Base-by-base conservation (phyloP, 2,888 invertebrate species). In the Aporophyla nigra region DNA sequence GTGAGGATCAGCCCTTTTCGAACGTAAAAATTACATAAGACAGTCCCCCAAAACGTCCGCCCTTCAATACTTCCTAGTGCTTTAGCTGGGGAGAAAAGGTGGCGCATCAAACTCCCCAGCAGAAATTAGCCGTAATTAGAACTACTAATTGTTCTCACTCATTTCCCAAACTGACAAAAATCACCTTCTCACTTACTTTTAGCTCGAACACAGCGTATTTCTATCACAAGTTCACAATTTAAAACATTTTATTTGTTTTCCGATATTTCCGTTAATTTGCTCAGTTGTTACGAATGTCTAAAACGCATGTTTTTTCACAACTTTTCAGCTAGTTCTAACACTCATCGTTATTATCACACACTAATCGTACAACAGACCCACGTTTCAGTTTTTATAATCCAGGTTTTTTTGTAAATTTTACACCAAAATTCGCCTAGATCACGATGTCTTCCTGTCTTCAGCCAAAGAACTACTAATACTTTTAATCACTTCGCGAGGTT, bases 381-480 rank as follows among this genome's bases (percentile, higher is more conserved):
- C 1, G 7, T 21, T 16, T 1, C 2, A 49, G 14, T 1, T 2
- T 16, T 0, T 33, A 10, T 66, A n/a, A 67, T 33, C 33, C 16
- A 66, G 0, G 10, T 16, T 27, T 33, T 33, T 46, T 46, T 46
- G 49, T 9, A 12, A 0, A 24, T n/a, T 33, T 51, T 5, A 7
- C 49, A 49, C 16, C 6, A n/a, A 46, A 46, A 40, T 56, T n/a
- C n/a, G 40, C 19, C 21, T 54, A 71, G 53, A 33, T 43, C 74
- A 43, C 53, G n/a, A 14, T 71, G 58, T 58, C 54, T 72, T 80
- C 67, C 62, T 46, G 53, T n/a, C 56, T 66, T 61, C 75, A 66
- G 59, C 53, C 51, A 71, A 80, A 51, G 51, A 67, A 59, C 70
- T 71, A 85, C 71, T 85, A 82, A 73, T 76, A 71, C 24, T 67